phyloP scores from a whole-genome alignment of 2,888 invertebrate species.

The Drosophila peninsularis region DNA sequence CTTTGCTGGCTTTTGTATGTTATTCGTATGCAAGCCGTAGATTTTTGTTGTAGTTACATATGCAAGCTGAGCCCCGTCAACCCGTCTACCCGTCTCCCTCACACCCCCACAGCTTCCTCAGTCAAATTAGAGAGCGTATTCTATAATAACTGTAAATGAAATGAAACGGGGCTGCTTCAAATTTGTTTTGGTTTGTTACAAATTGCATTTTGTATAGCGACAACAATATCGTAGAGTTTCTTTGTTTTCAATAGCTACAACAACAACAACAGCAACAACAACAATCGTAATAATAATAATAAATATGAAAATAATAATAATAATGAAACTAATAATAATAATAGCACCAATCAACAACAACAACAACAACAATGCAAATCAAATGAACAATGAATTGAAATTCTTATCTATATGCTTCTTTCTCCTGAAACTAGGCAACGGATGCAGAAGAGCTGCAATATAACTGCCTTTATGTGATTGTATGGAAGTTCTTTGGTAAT shows the following conservation, averaged over 20 bases:
- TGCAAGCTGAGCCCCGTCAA: conserved; percentile 26
- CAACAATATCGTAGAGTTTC: conserved; percentile 43
- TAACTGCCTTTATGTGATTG: conserved; percentile 90
- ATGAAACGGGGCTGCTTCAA: conserved; percentile 46
- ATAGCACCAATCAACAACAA: conserved; percentile 40
- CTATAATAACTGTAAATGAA: conserved; percentile 20
- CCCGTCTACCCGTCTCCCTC: neutral
- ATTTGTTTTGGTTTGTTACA: conserved; percentile 36
- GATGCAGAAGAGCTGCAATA: conserved; percentile 85
- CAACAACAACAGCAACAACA: conserved; percentile 27
- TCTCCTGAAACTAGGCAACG: conserved; percentile 74
- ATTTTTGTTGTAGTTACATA: conserved; percentile 35
- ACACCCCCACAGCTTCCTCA: neutral
- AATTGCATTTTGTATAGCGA: conserved; percentile 59
- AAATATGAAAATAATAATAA: conserved; percentile 10
- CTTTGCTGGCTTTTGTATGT: conserved; percentile 33
- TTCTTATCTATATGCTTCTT: conserved; percentile 76
- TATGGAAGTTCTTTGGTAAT: conserved; percentile 89
- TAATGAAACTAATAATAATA: conserved; percentile 22
- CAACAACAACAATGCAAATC: conserved; percentile 23
- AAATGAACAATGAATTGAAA: conserved; percentile 19
- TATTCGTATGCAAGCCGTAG: conserved; percentile 37
- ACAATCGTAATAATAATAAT: conserved; percentile 21
- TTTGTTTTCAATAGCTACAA: conserved; percentile 45
- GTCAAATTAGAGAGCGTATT: conserved; percentile 31